Base-by-base conservation (phyloP, 2,797 vertebrate genomes). In the Dendrocincla tyrannina region DNA sequence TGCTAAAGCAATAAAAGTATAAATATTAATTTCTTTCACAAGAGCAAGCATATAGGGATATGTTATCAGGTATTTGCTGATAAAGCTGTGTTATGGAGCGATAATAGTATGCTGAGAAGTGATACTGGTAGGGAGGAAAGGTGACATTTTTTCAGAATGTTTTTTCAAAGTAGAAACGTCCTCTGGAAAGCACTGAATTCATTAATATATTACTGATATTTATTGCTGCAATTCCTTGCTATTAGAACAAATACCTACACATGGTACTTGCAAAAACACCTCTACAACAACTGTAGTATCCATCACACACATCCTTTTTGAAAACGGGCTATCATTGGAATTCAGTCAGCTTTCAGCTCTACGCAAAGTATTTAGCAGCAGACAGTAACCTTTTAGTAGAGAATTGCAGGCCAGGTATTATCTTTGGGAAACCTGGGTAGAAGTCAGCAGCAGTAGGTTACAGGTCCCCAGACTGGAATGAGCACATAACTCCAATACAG, bases 51-150 rank as follows among this genome's bases (percentile, higher is more conserved):
- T 63, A 84, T 27, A 84, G 69, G 76, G 59, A 32, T 92, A 83
- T 15, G 53, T 75, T 95, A 95, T 95, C 91, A 84, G 59, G 80
- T 66, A 55, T 79, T 90, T 94, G 66, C 62, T 95, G 94, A 95
- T 80, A 92, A 50, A 27, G 27, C 75, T 76, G 47, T 68, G 77
- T 75, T 91, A 53, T 13, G 18, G 56, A 90, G 52, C 0, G 4
- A 94, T 89, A 94, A 75, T 22, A 24, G 55, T 56, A 60, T 42
- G 52, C 42, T 85, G 56, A 22, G 24, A 60, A 78, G 63, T 1
- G 17, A 69, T 62, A 90, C 79, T 30, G 24, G 28, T 63, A 63
- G 3, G 68, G 86, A 93, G 72, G 27, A 96, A 95, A 93, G 91
- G 86, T 91, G 81, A 88, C 5, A 4, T 58, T 55, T 89, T 85